Evolutionary conservation across 2,797 vertebrate species (phyloP), one percentile per base, ranked within the genome.

Genomic region (Eulemur rubriventer): DNA sequence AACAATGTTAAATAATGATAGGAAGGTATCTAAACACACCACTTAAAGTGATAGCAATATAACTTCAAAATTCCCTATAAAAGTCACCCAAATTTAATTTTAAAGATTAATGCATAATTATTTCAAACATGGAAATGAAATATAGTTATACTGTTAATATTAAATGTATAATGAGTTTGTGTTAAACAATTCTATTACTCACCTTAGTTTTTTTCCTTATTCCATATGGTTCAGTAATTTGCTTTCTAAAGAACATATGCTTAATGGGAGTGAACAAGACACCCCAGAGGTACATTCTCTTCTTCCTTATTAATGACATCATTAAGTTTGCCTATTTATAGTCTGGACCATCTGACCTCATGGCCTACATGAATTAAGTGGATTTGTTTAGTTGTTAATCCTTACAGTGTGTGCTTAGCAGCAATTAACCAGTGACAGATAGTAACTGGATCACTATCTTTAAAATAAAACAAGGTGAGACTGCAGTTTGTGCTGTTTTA

Each of bases 251-350:
- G 89, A 86, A 96, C 11, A 57, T 1, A 80, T 30, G 89, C 92
- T 89, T n/a, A 94, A 91, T 96, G 79, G 70, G 85, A 97, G 0
- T 33, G 82, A 41, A 94, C 6, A 94, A 89, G 84, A 85, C 38
- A 73, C n/a, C 35, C 13, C 22, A 92, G 89, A 9, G 89, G n/a
- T 82, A 76, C 86, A 97, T 89, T 80, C 75, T 96, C 86, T 50
- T 80, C 76, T 96, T 97, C 0, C 18, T 97, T 94, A 52, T 78
- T 95, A 96, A 96, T 98, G 97, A 98, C 95, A 98, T 97, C 96
- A 98, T 97, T 98, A 98, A 98, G 89, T 98, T 96, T 98, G 96
- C 94, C 97, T 98, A 98, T 98, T 98, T 98, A 98, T 98, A 98
- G 98, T 98, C 81, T 96, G 65, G 94, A 78, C 92, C 96, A 97